Conservation (phyloP, 2,113 vertebrate genomes). For the Nothocercus julius region DNA sequence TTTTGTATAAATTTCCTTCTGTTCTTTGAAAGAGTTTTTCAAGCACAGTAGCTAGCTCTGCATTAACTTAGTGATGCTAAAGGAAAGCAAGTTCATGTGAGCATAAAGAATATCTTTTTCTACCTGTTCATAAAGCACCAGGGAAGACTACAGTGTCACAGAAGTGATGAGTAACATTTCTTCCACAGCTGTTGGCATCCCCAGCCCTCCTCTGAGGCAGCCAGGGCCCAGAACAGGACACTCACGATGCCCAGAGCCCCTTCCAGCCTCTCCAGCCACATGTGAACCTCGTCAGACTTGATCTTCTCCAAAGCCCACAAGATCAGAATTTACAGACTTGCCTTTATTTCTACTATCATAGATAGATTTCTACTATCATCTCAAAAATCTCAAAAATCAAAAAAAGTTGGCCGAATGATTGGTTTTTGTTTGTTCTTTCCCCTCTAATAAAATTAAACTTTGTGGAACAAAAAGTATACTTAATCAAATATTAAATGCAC, state of each 20-base stretch:
- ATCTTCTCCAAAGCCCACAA: not conserved
- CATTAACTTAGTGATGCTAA: not conserved
- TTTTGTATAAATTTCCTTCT: constrained; percentile 72
- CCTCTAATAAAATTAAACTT: not conserved
- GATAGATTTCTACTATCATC: not conserved
- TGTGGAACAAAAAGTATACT: not conserved
- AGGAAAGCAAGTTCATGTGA: constrained; percentile 1
- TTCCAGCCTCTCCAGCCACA: not conserved
- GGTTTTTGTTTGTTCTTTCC: not conserved
- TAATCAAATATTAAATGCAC: not conserved
- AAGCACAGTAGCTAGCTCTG: constrained; percentile 14
- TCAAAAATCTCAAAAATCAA: not conserved
- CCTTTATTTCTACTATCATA: not conserved
- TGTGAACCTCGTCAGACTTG: not conserved
- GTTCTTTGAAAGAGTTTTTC: constrained; percentile 61
- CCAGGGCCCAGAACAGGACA: rapidly evolving
- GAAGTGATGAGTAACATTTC: not conserved
- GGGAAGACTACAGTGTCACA: not conserved
- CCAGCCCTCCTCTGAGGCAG: not conserved
- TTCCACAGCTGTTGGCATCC: not conserved
- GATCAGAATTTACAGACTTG: not conserved
- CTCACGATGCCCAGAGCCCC: not conserved
- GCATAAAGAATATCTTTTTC: not conserved
- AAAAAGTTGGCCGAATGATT: not conserved
- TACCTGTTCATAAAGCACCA: not conserved